Evolutionary conservation across 1,140 invertebrate species (phyloP).

Genomic region (Arion vulgaris): DNA sequence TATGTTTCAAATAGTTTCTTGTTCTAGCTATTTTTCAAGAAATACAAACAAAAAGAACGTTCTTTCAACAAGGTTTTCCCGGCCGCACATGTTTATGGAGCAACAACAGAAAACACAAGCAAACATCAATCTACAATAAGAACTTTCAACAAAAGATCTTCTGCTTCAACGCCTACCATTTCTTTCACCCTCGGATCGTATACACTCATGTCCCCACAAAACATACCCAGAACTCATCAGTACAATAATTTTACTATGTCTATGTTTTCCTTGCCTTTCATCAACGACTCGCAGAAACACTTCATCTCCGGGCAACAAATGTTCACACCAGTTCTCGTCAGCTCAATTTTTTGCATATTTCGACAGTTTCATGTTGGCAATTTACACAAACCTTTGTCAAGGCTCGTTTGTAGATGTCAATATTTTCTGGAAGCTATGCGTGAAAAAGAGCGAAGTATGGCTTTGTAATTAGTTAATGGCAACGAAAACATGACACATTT

Average conservation of each 20-base stretch:
- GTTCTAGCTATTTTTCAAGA: neutral
- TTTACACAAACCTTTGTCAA: conserved; percentile 15
- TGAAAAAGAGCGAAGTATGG: neutral
- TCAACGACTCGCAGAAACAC: neutral
- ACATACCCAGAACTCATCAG: neutral
- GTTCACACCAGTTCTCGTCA: neutral
- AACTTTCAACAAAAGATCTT: conserved; percentile 5
- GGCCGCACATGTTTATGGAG: neutral
- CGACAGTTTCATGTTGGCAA: neutral
- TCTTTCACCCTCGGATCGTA: neutral
- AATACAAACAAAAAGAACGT: neutral
- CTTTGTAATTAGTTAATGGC: conserved; percentile 9
- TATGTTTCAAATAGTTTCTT: neutral
- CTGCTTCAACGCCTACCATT: neutral
- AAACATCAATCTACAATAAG: neutral
- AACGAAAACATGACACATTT: neutral
- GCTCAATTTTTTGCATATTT: conserved; percentile 5
- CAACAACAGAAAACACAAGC: neutral
- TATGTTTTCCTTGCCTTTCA: conserved; percentile 7
- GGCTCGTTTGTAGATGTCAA: conserved; percentile 8
- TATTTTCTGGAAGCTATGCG: neutral
- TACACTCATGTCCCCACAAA: neutral
- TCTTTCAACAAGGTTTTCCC: neutral
- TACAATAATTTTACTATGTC: neutral
- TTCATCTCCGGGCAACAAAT: neutral